Evolutionary conservation across 2,888 invertebrate genomes (phyloP).

Genomic region (Eulithis testata): DNA sequence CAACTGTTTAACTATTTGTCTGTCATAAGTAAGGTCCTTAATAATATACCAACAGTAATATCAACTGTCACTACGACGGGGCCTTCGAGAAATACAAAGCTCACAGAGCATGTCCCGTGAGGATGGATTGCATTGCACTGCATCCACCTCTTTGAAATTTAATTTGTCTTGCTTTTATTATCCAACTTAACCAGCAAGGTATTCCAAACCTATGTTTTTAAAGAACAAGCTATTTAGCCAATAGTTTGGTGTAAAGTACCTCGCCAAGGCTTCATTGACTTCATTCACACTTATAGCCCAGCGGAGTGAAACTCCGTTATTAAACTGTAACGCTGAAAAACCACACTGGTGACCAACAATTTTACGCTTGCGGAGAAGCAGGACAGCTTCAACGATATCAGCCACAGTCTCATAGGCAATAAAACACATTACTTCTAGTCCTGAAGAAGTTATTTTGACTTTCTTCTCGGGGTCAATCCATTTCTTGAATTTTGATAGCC

Average conservation of each 20-base stretch:
- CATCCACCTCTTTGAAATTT: no score
- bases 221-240: constrained; percentile 82
- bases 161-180: no score
- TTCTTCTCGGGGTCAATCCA: constrained; percentile 87
- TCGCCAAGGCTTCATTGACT: constrained; percentile 91
- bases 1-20: no score
- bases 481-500: constrained; percentile 82
- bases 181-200: constrained; percentile 41
- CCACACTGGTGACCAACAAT: neutral
- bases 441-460: constrained; percentile 85
- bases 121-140: no score
- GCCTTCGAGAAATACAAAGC: no score
- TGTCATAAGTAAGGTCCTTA: no score
- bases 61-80: no score
- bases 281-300: constrained; percentile 90
- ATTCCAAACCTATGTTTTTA: constrained; percentile 77
- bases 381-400: constrained; percentile 93
- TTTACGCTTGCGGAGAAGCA: constrained; percentile 88
- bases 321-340: neutral
- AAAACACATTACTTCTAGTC: constrained; percentile 92
- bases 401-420: constrained; percentile 96
- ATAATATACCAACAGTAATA: no score
- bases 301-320: constrained; percentile 70
- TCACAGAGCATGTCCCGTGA: no score
- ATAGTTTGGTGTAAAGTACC: constrained; percentile 87